phyloP scores from a whole-genome alignment of 2,888 invertebrate genomes.

The Diachrysia chrysitis region DNA sequence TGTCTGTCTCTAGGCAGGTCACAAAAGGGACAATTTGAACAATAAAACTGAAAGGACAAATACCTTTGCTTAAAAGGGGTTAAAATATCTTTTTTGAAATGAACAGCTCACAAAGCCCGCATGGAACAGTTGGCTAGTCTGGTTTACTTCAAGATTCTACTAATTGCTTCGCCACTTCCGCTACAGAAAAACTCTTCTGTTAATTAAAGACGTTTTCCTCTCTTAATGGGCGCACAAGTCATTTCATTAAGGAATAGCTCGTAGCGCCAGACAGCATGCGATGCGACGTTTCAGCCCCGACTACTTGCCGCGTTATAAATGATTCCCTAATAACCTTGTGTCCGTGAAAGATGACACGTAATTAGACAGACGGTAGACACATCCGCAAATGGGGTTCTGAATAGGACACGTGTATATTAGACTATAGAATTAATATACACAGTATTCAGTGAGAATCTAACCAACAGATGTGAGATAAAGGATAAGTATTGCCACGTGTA shows the following conservation, averaged over 20 bases:
- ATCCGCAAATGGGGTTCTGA: not conserved
- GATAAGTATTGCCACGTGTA: not conserved
- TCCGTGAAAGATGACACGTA: slow-evolving; percentile 4
- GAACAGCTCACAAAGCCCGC: slow-evolving; percentile 41
- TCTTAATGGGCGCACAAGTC: slow-evolving; percentile 62
- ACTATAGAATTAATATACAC: too few relatives aligned
- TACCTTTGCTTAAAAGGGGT: slow-evolving; percentile 23
- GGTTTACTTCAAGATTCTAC: slow-evolving; percentile 55
- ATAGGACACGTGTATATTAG: not conserved
- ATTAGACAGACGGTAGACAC: slow-evolving; percentile 3
- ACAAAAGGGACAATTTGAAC: slow-evolving; percentile 32
- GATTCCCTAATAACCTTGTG: slow-evolving; percentile 6
- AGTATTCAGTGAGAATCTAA: too few relatives aligned
- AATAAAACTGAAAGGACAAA: slow-evolving; percentile 27
- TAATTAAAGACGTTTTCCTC: slow-evolving; percentile 73
- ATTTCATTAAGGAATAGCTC: slow-evolving; percentile 61
- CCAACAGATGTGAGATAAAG: too few relatives aligned
- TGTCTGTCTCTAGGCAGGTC: slow-evolving; percentile 11
- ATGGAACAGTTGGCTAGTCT: slow-evolving; percentile 28
- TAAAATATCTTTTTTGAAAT: slow-evolving; percentile 35
- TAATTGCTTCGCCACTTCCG: slow-evolving; percentile 67
- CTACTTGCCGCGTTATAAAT: slow-evolving; percentile 19
- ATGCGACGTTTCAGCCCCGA: not conserved
- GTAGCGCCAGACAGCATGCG: slow-evolving; percentile 39
- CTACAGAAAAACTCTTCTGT: slow-evolving; percentile 65